These are phyloP conservation scores for Ophion obscuratus DNA, from an alignment of 2,888 invertebrate species.

Conservation along the genomic window DNA sequence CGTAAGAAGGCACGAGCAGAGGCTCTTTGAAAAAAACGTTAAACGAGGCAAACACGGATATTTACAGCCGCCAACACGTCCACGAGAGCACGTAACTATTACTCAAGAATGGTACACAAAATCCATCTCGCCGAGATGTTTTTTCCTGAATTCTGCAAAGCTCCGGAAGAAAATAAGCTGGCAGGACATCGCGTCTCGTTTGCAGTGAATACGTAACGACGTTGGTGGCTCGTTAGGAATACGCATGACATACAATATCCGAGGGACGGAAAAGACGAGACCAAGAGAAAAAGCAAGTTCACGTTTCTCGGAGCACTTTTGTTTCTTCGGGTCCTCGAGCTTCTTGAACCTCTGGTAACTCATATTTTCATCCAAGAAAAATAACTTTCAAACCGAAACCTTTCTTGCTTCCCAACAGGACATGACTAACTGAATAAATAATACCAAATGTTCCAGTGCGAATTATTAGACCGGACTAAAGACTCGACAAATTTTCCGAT, in stretches of 20 bases:
- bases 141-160: conserved; percentile 1
- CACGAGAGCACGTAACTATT: neutral
- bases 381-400: neutral
- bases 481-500: neutral
- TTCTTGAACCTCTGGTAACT: neutral
- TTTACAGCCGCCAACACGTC: neutral
- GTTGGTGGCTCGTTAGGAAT: neutral
- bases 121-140: conserved; percentile 2
- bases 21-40: neutral
- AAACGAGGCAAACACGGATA: neutral
- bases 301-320: neutral
- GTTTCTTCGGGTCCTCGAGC: neutral
- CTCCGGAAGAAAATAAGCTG: neutral
- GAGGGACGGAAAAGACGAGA: neutral
- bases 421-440: neutral
- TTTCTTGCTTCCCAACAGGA: neutral
- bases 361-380: neutral
- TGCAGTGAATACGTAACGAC: neutral
- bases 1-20: neutral
- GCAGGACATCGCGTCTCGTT: neutral
- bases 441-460: neutral
- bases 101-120: neutral
- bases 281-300: neutral
- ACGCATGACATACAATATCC: neutral
- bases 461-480: neutral